Percentiles rank a stretch among this genome's conserved stretches.
Conservation (phyloP, 2,797 vertebrate genomes). For the Micrastur ruficollis region DNA sequence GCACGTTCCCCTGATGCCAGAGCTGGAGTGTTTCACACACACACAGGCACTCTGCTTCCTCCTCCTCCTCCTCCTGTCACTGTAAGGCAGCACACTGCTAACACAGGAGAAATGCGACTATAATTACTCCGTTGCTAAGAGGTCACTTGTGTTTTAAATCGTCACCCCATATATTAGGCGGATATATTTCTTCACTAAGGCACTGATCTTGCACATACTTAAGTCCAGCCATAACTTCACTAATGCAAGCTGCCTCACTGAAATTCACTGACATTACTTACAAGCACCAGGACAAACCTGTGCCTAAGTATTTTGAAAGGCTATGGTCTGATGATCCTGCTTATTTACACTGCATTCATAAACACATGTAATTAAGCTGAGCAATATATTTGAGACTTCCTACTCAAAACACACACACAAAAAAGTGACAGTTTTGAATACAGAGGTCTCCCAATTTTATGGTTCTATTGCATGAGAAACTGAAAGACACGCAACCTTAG, state of each 20-base stretch:
- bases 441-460: neutral
- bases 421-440: neutral
- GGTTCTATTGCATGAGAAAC: neutral
- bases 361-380: neutral
- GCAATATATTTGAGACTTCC: neutral
- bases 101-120: neutral
- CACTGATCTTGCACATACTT: neutral
- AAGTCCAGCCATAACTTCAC: neutral
- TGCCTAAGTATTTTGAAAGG: neutral
- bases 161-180: neutral
- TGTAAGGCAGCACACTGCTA: neutral
- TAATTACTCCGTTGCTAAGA: neutral
- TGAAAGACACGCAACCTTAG: neutral
- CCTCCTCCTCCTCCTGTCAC: neutral
- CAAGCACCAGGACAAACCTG: neutral
- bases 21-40: neutral
- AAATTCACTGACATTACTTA: neutral
- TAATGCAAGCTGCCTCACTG: neutral
- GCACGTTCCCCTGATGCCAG: neutral
- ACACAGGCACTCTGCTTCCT: neutral
- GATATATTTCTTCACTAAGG: neutral
- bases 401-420: neutral
- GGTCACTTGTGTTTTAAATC: neutral
- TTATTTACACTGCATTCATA: neutral
- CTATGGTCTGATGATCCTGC: neutral